Evolutionary conservation across 1,140 invertebrate species (phyloP).

Genomic region (Drosophila melanogaster): DNA sequence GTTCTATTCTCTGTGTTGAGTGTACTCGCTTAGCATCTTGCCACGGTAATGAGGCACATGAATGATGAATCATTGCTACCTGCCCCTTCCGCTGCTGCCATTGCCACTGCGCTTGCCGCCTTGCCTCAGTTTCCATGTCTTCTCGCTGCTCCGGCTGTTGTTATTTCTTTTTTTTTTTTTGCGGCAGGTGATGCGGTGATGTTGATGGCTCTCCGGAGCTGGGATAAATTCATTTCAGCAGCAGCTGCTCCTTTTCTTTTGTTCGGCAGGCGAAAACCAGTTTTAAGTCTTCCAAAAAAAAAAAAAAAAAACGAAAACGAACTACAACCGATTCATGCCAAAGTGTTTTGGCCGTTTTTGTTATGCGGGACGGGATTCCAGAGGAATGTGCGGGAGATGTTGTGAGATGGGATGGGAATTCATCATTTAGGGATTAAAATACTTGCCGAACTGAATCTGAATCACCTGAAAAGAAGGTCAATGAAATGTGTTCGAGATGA

Average conservation of each 20-base stretch:
- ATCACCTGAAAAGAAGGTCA: slow-evolving; percentile 26
- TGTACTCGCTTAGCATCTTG: slow-evolving; percentile 31
- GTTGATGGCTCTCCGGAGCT: slow-evolving; percentile 19
- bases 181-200: slow-evolving; percentile 32
- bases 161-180: slow-evolving; percentile 17
- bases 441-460: slow-evolving; percentile 4
- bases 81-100: slow-evolving; percentile 10
- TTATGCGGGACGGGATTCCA: slow-evolving; percentile 5
- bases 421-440: slow-evolving; percentile 31
- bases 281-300: slow-evolving; percentile 27
- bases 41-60: slow-evolving; percentile 55
- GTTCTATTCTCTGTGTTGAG: slow-evolving; percentile 12
- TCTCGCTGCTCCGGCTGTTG: slow-evolving; percentile 31
- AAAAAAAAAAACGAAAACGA: slow-evolving; percentile 28
- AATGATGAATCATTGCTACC: slow-evolving; percentile 61
- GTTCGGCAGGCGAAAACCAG: slow-evolving; percentile 24
- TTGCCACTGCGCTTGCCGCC: background rate
- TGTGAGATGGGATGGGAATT: slow-evolving; percentile 9
- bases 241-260: slow-evolving; percentile 42
- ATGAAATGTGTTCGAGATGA: background rate
- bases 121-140: slow-evolving; percentile 7
- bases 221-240: slow-evolving; percentile 41
- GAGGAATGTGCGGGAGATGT: background rate
- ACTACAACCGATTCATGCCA: slow-evolving; percentile 31
- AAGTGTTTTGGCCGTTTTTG: slow-evolving; percentile 14